Evolutionary conservation across 2,113 vertebrate genomes (phyloP).

Genomic region (Nesoenas mayeri): DNA sequence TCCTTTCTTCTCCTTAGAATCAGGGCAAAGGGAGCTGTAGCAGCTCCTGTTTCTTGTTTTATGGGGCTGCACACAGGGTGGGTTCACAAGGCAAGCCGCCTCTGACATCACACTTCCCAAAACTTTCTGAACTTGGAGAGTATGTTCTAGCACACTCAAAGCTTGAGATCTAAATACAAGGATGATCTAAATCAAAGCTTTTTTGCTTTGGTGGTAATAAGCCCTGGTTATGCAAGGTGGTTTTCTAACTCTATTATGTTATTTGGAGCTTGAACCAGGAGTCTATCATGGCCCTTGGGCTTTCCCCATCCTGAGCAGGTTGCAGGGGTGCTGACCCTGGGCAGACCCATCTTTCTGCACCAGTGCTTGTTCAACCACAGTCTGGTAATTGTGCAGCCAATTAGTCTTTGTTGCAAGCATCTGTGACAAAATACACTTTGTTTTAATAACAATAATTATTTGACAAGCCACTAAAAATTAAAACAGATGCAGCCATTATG

Average conservation of each 20-base stretch:
- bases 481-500: constrained; percentile 54
- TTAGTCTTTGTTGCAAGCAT: constrained; percentile 27
- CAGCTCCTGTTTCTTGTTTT: background rate
- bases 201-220: background rate
- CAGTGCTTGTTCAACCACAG: background rate
- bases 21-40: background rate
- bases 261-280: background rate
- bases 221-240: background rate
- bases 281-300: background rate
- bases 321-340: background rate
- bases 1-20: background rate
- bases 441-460: constrained; percentile 57
- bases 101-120: background rate
- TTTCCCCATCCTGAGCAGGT: background rate
- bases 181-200: background rate
- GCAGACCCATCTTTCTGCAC: constrained; percentile 18
- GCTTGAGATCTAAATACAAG: background rate
- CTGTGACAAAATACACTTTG: constrained; percentile 54
- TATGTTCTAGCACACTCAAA: background rate
- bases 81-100: background rate
- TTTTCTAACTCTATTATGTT: background rate
- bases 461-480: constrained; percentile 54
- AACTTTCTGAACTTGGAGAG: background rate
- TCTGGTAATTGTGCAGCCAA: constrained; percentile 40
- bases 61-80: background rate